Percentiles rank a stretch among this genome's conserved stretches.
Conservation (phyloP, 2,888 invertebrate species). For the Sympetrum striolatum region DNA sequence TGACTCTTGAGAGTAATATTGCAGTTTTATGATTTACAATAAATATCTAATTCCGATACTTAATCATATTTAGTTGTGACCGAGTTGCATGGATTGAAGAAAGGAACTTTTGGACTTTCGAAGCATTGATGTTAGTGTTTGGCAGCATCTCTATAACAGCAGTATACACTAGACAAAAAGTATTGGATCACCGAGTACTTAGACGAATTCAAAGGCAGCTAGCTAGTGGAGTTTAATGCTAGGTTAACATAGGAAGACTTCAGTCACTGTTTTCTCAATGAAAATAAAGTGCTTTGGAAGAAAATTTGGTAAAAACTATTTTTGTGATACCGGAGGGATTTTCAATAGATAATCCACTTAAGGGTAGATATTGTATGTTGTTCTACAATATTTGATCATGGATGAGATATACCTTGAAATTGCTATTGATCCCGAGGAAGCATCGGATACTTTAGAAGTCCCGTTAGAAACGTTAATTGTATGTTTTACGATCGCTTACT, state of each 20-base stretch:
- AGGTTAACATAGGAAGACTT: not conserved
- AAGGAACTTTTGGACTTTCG: slow-evolving; percentile 82
- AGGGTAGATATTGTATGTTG: not conserved
- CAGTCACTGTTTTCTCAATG: not conserved
- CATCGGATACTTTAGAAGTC: slow-evolving; percentile 53
- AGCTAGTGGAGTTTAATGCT: slow-evolving; percentile 65
- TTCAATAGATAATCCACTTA: not conserved
- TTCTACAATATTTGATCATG: not conserved
- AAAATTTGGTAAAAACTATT: not conserved
- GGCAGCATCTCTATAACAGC: slow-evolving; percentile 70
- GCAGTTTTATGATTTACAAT: slow-evolving; percentile 44
- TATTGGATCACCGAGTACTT: slow-evolving; percentile 71
- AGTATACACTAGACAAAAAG: slow-evolving; percentile 70
- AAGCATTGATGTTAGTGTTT: slow-evolving; percentile 72
- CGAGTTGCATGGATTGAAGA: slow-evolving; percentile 85
- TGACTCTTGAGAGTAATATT: slow-evolving; percentile 31
- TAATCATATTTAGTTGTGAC: slow-evolving; percentile 73
- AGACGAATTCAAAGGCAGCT: slow-evolving; percentile 75
- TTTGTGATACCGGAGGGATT: not conserved
- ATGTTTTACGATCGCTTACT: slow-evolving; percentile 68
- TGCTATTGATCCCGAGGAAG: not conserved
- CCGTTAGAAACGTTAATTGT: slow-evolving; percentile 71
- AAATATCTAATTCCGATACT: slow-evolving; percentile 34
- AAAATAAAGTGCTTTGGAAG: not conserved
- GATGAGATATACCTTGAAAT: not conserved